A percentile compares a stretch with the other conserved stretches of the same genome.
These are phyloP conservation scores for Nyctibius grandis DNA, from an alignment of 2,797 vertebrate genomes.

Conservation along the genomic window DNA sequence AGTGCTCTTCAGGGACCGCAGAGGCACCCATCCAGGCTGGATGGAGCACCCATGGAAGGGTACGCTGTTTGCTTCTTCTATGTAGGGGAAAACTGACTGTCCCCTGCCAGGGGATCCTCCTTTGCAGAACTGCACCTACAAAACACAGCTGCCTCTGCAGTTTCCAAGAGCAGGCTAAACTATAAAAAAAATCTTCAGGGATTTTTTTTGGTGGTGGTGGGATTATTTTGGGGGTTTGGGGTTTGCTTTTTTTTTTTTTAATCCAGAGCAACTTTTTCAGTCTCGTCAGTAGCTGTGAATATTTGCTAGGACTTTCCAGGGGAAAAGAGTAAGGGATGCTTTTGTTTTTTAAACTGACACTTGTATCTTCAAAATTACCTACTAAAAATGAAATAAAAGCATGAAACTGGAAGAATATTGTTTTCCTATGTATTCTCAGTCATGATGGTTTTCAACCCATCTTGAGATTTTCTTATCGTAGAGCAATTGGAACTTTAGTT, in stretches of 20 bases:
- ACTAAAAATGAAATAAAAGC: background rate
- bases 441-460: background rate
- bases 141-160: background rate
- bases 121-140: background rate
- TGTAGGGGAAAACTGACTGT: fast-evolving
- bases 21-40: fast-evolving
- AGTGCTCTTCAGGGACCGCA: no score
- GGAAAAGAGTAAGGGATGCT: fast-evolving
- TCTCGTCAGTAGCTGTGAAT: background rate
- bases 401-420: background rate
- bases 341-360: background rate
- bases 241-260: background rate
- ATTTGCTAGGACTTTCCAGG: background rate
- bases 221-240: background rate
- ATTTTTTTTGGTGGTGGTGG: fast-evolving
- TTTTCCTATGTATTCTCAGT: background rate
- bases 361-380: background rate
- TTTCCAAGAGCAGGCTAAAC: background rate
- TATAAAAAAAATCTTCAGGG: background rate
- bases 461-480: background rate
- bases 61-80: fast-evolving
- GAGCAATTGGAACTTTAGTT: background rate
- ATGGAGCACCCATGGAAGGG: fast-evolving
- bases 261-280: background rate
- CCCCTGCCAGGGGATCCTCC: background rate